These are phyloP conservation scores for Heliconius himera DNA, from an alignment of 1,140 invertebrate species.

Conservation along the genomic window DNA sequence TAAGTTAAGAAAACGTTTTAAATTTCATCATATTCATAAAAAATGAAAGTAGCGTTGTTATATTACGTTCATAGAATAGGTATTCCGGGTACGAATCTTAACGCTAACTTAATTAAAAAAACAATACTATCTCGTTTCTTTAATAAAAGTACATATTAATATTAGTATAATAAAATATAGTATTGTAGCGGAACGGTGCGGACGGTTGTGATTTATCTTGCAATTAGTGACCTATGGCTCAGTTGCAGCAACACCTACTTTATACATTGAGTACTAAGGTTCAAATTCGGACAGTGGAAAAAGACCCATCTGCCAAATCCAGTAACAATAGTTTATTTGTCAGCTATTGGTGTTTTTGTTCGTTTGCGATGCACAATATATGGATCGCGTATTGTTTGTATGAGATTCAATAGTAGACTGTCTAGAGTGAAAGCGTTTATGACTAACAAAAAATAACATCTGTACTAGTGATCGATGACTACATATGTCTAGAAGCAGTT, in stretches of 20 bases:
- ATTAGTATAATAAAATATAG: not conserved
- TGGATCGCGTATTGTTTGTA: not conserved
- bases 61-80: too few species aligned
- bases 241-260: not conserved
- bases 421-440: constrained; percentile 1
- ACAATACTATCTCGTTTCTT: not conserved
- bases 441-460: not conserved
- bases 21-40: too few species aligned
- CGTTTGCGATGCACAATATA: not conserved
- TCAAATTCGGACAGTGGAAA: not conserved
- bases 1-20: too few species aligned
- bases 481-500: not conserved
- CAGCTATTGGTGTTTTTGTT: constrained; percentile 10
- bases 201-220: constrained; percentile 20
- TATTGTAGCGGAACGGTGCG: not conserved
- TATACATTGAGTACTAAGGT: not conserved
- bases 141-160: not conserved
- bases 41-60: too few species aligned
- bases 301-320: constrained; percentile 14
- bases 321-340: constrained; percentile 12
- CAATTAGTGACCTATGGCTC: constrained; percentile 15
- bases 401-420: not conserved
- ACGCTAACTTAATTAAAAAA: not conserved
- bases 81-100: too few species aligned
- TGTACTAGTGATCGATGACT: not conserved